Percentiles rank a stretch among this genome's conserved stretches.
These are phyloP conservation scores for Nasonia longicornis DNA, from an alignment of 1,140 invertebrate genomes.

Conservation along the genomic window DNA sequence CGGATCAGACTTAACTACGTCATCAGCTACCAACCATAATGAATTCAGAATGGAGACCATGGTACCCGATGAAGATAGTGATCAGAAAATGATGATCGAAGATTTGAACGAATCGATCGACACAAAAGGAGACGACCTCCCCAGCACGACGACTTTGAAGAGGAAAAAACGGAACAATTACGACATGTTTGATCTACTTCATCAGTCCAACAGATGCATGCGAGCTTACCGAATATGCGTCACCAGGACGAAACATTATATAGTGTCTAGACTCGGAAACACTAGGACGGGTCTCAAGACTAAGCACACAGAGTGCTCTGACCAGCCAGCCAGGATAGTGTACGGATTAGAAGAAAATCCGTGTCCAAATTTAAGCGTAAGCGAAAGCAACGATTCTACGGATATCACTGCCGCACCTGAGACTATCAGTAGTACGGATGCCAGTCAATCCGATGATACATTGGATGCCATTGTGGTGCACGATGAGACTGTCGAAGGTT, in stretches of 20 bases:
- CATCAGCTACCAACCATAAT: not conserved
- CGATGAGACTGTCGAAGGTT: constrained; percentile 14
- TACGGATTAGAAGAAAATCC: not conserved
- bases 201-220: constrained; percentile 31
- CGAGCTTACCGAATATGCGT: constrained; percentile 28
- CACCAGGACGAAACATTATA: constrained; percentile 25
- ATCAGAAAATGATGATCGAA: not conserved
- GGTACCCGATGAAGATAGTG: not conserved
- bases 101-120: not conserved
- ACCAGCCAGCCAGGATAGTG: constrained; percentile 9
- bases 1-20: not conserved
- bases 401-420: not conserved
- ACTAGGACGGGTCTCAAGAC: not conserved
- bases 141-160: not conserved
- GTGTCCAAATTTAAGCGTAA: not conserved
- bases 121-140: not conserved
- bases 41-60: not conserved
- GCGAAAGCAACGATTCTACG: not conserved
- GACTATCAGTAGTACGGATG: not conserved
- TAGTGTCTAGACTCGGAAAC: constrained; percentile 22
- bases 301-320: not conserved
- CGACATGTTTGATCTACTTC: constrained; percentile 20
- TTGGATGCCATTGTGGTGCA: constrained; percentile 29
- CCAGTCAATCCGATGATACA: not conserved
- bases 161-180: constrained; percentile 28